Evolutionary conservation across 2,888 invertebrate species (phyloP), one percentile per base, ranked within the genome.

Genomic region (Meiosimyza platycephala): DNA sequence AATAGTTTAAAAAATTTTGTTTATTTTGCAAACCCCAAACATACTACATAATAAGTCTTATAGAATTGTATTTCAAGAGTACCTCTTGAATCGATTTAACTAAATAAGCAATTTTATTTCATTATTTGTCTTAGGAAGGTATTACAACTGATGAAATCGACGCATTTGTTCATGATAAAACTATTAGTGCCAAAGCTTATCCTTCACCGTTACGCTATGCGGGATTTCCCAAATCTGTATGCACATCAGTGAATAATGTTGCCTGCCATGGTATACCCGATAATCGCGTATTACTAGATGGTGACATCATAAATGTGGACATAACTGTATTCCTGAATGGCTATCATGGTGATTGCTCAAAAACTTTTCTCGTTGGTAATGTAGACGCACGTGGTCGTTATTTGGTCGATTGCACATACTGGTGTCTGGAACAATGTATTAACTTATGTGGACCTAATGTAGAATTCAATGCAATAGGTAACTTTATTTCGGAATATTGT

Each of bases 211-310:
- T 98, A 59, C 90, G 93, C 80, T 98, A 98, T 83, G 91, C 89
- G 72, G 91, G 92, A 1, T 97, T 93, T 82, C 96, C 96, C 3
- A 97, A 97, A 83, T 96, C 96, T 74, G 90, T 95, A 4, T 97
- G 97, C 84, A 97, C 97, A 0, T 85, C 96, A 18, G 92, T 97
- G 0, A 97, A 97, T 84, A 95, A 96, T 88, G 93, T 97, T 0
- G 94, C 93, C 22, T 96, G 95, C 78, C 97, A 98, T 88, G 98
- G 97, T 3, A 96, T 98, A 81, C 98, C 98, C 1, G 96, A 97
- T 84, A 89, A 92, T 81, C 89, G 96, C 77, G 90, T 90, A n/a
- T 87, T 98, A 60, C 84, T 90, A 77, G 90, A 94, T 88, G 97
- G 97, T 5, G 98, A 98, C 85, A 94, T 96, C 74, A 89, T 98